Conservation (phyloP, 2,113 vertebrate species). For the Noctilio leporinus region DNA sequence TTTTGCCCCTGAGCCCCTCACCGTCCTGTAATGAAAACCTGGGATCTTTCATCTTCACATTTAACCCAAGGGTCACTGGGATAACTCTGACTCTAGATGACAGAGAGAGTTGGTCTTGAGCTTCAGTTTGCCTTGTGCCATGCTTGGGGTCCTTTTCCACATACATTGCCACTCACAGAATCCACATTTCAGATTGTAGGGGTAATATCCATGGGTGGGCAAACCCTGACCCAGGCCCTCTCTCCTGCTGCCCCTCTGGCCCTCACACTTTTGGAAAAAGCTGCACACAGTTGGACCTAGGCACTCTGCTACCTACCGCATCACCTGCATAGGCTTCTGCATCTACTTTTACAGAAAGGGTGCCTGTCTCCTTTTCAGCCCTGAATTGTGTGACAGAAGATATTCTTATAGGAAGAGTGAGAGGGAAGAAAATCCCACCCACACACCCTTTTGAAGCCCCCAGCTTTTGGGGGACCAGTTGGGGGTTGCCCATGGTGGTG, state of each 20-base stretch:
- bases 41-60: neutral
- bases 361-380: neutral
- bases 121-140: neutral
- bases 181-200: neutral
- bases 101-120: neutral
- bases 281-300: neutral
- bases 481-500: neutral
- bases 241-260: neutral
- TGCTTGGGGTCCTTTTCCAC: rapidly evolving
- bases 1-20: neutral
- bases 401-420: neutral
- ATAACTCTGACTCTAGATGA: no score
- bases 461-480: neutral
- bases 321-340: rapidly evolving
- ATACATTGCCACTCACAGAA: neutral
- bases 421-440: neutral
- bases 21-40: neutral
- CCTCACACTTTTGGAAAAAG: neutral
- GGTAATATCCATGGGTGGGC: neutral
- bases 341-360: neutral
- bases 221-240: rapidly evolving
- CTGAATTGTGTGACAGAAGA: neutral
- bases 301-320: neutral
- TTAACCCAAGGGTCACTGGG: neutral
- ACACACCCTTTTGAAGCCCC: neutral